Base-by-base conservation (phyloP, 2,888 invertebrate genomes). In the Sisyra terminalis region DNA sequence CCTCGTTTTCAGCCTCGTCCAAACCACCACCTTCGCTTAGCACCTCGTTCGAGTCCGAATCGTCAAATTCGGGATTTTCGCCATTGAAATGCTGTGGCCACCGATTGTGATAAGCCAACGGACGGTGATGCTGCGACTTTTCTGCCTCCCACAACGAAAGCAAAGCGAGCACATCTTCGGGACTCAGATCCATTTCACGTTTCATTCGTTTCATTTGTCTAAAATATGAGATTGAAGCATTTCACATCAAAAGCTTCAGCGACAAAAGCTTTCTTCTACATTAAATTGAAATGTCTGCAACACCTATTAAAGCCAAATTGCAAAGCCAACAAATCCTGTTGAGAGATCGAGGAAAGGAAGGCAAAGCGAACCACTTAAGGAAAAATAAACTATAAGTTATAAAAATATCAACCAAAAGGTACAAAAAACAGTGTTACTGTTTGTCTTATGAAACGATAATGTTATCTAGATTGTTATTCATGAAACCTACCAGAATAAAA, bases 151-250 rank as follows among this genome's bases (percentile, higher is more conserved):
- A 74, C 31, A 75, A 56, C 41, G 69, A 69, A 14, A 75, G 60
- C 5, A 75, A 61, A 39, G 73, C 69, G 43, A 74, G 61, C 16
- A 74, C 68, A 51, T 75, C 74, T 50, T 74, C 73, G 1, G 73
- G 73, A 48, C 71, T 71, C 35, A 75, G 60, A 31, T 72, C 73
- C 30, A 71, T 67, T 51, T 74, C 72, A 45, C 74, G 63, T 56
- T 75, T 75, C 50, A 68, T 67, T 42, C 75, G 67, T 29, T 49
- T 56, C 18, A 55, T 53, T 17, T 55, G 50, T 46, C 59, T 59
- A 48, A 8, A 53, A 56, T 17, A 29, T 29, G 13, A 40, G 13
- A 29, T 15, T 40, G 7, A 24, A 24, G 24, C 24, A 7, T 24
- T 24, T 24, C 24, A 24, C 24, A 24, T 5, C 14, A 16, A 16